Conservation (phyloP, 1,140 invertebrate species). For the Gyrodactylus salaris region DNA sequence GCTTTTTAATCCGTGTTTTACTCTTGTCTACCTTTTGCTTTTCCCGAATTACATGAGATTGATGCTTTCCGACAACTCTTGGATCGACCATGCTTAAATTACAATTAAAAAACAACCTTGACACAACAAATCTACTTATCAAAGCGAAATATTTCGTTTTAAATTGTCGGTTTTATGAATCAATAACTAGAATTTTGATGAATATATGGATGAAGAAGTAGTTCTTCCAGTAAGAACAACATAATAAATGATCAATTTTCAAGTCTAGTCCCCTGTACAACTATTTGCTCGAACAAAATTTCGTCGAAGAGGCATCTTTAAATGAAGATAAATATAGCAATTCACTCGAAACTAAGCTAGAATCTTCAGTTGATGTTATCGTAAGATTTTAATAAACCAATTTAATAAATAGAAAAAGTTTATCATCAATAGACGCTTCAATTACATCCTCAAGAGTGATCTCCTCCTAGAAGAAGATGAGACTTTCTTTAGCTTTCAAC, state of each 20-base stretch:
- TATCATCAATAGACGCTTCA: background rate
- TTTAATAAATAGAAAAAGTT: background rate
- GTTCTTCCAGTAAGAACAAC: background rate
- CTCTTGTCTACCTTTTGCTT: background rate
- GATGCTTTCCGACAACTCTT: background rate
- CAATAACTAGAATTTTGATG: background rate
- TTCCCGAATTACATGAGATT: background rate
- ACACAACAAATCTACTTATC: too few species aligned
- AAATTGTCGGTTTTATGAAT: background rate
- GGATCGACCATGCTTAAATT: background rate
- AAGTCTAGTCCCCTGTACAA: background rate
- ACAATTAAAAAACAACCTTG: too few species aligned
- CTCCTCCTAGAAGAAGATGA: background rate
- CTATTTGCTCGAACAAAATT: background rate
- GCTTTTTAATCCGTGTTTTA: background rate
- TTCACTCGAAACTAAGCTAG: too few species aligned
- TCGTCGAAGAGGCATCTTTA: background rate
- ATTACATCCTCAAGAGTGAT: background rate
- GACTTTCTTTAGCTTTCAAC: background rate
- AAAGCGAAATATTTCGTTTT: too few species aligned
- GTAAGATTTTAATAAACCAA: background rate
- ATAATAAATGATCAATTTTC: background rate
- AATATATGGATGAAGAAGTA: background rate
- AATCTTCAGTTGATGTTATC: background rate
- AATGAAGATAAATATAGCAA: background rate